These are phyloP conservation scores for Apogon hyalosoma DNA, from an alignment of 2,797 vertebrate genomes.

Conservation along the genomic window DNA sequence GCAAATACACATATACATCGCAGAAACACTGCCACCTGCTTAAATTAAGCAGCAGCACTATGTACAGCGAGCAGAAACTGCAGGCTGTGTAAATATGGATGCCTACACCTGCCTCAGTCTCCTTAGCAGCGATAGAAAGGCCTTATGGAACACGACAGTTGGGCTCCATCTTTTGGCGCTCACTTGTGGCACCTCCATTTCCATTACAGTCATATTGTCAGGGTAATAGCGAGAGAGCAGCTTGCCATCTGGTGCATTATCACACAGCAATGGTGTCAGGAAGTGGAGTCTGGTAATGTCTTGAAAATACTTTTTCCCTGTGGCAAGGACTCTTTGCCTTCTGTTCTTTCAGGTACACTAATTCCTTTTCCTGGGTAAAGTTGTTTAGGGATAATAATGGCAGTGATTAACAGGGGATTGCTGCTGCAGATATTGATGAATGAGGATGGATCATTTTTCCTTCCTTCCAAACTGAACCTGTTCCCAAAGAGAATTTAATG, in stretches of 20 bases:
- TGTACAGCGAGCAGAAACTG: slow-evolving; percentile 2
- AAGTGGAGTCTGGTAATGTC: slow-evolving; percentile 61
- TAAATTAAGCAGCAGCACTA: background rate
- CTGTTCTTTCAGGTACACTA: slow-evolving; percentile 61
- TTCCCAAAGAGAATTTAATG: slow-evolving; percentile 3
- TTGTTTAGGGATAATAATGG: slow-evolving; percentile 19
- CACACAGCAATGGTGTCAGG: slow-evolving; percentile 66
- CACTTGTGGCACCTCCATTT: slow-evolving; percentile 66
- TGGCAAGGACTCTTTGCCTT: slow-evolving; percentile 61
- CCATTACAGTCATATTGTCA: slow-evolving; percentile 69
- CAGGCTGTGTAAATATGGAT: slow-evolving; percentile 11
- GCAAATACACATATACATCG: background rate
- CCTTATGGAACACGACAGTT: slow-evolving; percentile 67
- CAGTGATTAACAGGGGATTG: slow-evolving; percentile 10
- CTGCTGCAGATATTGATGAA: slow-evolving; percentile 25
- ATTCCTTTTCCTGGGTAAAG: slow-evolving; percentile 20
- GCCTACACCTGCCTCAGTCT: slow-evolving; percentile 26
- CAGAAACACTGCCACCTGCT: background rate
- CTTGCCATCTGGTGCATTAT: slow-evolving; percentile 76
- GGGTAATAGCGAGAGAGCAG: slow-evolving; percentile 62
- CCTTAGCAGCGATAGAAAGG: slow-evolving; percentile 21
- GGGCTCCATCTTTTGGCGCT: slow-evolving; percentile 51
- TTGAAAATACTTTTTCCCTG: slow-evolving; percentile 59
- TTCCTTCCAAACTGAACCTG: background rate
- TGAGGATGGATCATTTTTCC: background rate